A percentile compares a stretch with the other conserved stretches of the same genome.
These are phyloP conservation scores for Grammomys surdaster DNA, from an alignment of 2,113 vertebrate genomes.

Conservation along the genomic window DNA sequence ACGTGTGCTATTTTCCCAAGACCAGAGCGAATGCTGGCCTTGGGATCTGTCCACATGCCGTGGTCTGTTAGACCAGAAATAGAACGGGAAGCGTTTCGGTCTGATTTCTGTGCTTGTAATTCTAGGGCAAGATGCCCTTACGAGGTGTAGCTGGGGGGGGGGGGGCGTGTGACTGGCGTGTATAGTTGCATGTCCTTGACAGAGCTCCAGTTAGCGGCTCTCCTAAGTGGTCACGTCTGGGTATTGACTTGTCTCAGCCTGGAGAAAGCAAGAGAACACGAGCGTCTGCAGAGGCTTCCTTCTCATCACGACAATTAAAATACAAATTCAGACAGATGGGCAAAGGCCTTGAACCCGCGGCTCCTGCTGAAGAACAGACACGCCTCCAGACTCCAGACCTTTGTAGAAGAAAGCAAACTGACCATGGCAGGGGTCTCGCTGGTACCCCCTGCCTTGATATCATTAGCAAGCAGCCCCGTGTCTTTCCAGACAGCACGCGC, in stretches of 20 bases:
- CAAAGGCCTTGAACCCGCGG: accelerated
- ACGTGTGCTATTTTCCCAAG: constrained; percentile 46
- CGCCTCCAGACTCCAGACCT: accelerated
- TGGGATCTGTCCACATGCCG: constrained; percentile 20
- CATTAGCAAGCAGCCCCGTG: accelerated
- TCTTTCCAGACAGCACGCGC: accelerated
- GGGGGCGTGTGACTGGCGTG: not conserved
- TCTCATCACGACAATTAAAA: not conserved
- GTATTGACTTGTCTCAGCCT: not conserved
- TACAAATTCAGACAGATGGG: not conserved
- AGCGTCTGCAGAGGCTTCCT: not conserved
- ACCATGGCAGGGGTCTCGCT: accelerated
- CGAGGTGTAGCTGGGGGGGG: constrained; percentile 37
- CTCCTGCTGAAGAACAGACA: not conserved
- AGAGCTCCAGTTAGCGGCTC: not conserved
- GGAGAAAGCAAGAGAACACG: not conserved
- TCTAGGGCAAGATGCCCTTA: constrained; percentile 79
- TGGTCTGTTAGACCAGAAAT: constrained; percentile 75
- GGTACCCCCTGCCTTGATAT: accelerated
- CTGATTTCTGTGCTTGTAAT: constrained; percentile 69
- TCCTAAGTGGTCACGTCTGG: not conserved
- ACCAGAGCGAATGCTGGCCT: constrained; percentile 53
- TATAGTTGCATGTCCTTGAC: accelerated
- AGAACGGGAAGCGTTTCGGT: constrained; percentile 63
- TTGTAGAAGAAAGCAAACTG: not conserved